phyloP scores from a whole-genome alignment of 2,888 invertebrate species.

The Phaedon cochleariae region DNA sequence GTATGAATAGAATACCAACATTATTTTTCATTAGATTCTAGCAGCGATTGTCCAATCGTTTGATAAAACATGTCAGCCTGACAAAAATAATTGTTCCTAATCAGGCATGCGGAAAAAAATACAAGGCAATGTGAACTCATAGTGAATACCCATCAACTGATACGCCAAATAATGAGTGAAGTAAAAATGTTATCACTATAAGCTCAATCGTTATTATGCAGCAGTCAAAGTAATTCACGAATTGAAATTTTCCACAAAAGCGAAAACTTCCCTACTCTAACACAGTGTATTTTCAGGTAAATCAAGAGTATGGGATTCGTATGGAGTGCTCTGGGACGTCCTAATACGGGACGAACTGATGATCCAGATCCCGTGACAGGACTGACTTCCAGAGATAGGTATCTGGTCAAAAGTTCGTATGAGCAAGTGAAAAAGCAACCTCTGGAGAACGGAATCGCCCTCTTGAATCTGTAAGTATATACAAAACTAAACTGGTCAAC shows the following conservation, averaged over 20 bases:
- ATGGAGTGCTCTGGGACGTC: conserved; percentile 23
- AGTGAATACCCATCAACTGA: not conserved
- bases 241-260: not conserved
- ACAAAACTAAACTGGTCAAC: not conserved
- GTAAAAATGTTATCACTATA: not conserved
- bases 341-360: conserved; percentile 35
- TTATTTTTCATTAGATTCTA: no score
- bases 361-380: conserved; percentile 53
- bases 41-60: not conserved
- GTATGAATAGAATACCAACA: no score
- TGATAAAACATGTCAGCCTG: not conserved
- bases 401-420: conserved; percentile 48
- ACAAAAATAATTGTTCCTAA: no score
- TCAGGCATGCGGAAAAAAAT: no score
- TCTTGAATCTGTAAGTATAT: conserved; percentile 47
- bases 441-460: conserved; percentile 46
- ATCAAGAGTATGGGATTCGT: conserved; percentile 28
- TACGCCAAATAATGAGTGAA: not conserved
- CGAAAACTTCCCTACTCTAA: not conserved
- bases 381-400: conserved; percentile 50
- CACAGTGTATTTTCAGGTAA: not conserved
- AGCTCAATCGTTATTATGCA: not conserved
- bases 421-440: conserved; percentile 44
- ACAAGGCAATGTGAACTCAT: not conserved
- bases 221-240: not conserved